Base-by-base conservation (phyloP, 2,888 invertebrate genomes). In the Strigamia crassipes region DNA sequence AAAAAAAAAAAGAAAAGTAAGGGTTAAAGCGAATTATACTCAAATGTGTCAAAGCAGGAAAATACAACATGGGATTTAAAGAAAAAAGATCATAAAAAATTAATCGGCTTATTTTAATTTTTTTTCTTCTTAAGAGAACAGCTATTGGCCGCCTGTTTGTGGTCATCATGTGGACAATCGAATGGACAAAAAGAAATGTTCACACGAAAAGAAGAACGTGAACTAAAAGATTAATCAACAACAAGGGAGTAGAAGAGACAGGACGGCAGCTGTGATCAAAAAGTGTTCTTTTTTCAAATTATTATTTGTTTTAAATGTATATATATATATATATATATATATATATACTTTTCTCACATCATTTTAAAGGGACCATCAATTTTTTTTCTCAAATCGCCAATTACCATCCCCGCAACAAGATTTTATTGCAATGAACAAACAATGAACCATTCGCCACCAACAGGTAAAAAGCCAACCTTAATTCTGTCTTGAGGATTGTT, bases 241-340 rank as follows among this genome's bases (percentile, higher is more conserved):
- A 61, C 61, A 61, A 61, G 61, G 15, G n/a, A 61, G 23, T 4
- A 61, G 23, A 23, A 61, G 61, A 61, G 23, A 23, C 61, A 61
- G 61, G 61, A 61, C 61, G 61, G 61, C 61, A 61, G 61, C 61
- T 61, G 61, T 61, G 61, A 61, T 61, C 23, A 61, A 61, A 61
- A 61, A 10, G 61, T 61, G 61, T 15, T 61, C 15, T 61, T 61
- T 61, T 61, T 61, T 61, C n/a, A 15, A 18, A 18, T 18, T 61
- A 18, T 18, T 61, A 18, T 61, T 61, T 61, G 6, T 61, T 56
- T 56, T 6, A 9, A 13, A 46, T 15, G 15, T 46, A 15, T 46
- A 46, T 46, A 46, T 46, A 46, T 41, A 41, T 41, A 41, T 41
- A 9, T 41, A 41, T 41, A 41, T 41, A 41, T 41, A 41, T 41